Evolutionary conservation across 2,888 invertebrate species (phyloP), one percentile per base, ranked within the genome.

Genomic region (Coronaproctus castanopsis): DNA sequence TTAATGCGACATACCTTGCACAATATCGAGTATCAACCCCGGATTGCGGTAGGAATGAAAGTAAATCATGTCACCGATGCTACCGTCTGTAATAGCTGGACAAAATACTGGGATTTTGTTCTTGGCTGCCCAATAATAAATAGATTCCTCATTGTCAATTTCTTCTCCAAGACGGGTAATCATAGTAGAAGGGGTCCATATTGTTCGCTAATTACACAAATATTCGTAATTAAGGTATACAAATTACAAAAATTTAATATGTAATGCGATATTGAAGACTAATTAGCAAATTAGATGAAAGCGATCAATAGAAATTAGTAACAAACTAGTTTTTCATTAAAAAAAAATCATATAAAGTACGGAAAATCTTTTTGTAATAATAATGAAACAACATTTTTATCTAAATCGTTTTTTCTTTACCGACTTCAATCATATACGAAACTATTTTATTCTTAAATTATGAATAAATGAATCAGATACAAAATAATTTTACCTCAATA

Each of bases 11-110:
- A 62, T 69, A 82, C 83, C 84, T 70, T 90, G 85, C 21, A 95
- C 76, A 69, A 98, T 91, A 71, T 98, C 98, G 55, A 98, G 75
- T 24, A 93, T 76, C 5, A 99, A 77, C 1, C 97, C 97, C 0
- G 96, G 91, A 70, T 86, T 86, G 66, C 83, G 85, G 70, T 84
- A 93, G 0, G 95, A 91, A 74, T 98, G 97, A 70, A 98, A 95
- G 71, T 92, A 98, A 81, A 99, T 87, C 96, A 98, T 97, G 70
- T 99, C 98, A 0, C 98, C 95, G 62, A 88, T 75, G 65, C 93
- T 93, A 1, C 98, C 98, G 75, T 98, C 98, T 0, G 98, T 99
- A 62, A 99, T 74, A 0, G 96, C 97, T 0, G 98, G 98, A 73
- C 95, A 89, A 71, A 90, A 98, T 0, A 98, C 86, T 0, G 98